These are phyloP conservation scores for Meles meles DNA, from an alignment of 2,113 vertebrate genomes.

Conservation along the genomic window DNA sequence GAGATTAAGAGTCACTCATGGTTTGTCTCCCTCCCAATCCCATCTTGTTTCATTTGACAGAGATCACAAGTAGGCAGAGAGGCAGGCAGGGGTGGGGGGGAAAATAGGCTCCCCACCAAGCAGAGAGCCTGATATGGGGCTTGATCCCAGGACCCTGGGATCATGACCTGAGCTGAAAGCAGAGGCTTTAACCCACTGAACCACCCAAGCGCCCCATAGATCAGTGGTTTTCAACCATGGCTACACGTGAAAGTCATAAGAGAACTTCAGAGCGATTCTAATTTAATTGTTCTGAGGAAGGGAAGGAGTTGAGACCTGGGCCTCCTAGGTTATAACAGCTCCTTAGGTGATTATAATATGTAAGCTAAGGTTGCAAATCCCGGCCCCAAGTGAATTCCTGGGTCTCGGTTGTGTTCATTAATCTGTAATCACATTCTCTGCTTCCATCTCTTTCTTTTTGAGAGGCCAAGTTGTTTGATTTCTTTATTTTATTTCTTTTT, in stretches of 20 bases:
- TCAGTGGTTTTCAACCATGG: neutral
- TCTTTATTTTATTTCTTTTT: neutral
- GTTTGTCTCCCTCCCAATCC: too few relatives aligned
- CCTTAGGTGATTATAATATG: neutral
- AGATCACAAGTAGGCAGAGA: too few relatives aligned
- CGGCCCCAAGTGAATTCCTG: neutral
- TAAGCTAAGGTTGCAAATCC: neutral
- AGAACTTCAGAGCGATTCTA: neutral
- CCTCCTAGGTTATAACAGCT: neutral
- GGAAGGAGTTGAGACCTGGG: neutral
- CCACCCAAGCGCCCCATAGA: neutral
- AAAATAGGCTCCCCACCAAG: too few relatives aligned
- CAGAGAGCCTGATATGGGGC: too few relatives aligned
- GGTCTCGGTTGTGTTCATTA: neutral
- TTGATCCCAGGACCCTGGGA: too few relatives aligned
- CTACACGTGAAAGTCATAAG: neutral
- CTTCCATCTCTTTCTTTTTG: neutral
- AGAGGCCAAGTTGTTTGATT: neutral
- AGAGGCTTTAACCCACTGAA: too few relatives aligned
- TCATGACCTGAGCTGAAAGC: too few relatives aligned
- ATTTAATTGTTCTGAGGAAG: conserved; percentile 18
- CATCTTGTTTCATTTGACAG: too few relatives aligned
- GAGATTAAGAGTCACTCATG: too few relatives aligned
- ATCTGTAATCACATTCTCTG: neutral
- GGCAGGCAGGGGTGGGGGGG: too few relatives aligned